Base-by-base conservation (phyloP, 35 echinoderm and acorn worm genomes). In the Lytechinus pictus region DNA sequence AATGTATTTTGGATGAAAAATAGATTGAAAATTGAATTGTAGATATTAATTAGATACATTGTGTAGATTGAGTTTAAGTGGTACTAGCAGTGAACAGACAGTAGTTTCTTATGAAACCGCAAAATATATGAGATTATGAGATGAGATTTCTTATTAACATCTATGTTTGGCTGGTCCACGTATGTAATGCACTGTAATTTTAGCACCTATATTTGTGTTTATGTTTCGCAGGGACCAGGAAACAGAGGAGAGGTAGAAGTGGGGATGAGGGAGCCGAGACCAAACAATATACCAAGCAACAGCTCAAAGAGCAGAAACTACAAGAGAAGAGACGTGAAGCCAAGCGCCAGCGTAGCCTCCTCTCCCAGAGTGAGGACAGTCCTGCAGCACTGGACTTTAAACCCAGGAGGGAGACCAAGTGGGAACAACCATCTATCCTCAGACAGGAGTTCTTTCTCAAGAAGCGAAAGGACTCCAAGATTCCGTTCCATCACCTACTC, bases 301-400 rank as follows among this genome's bases (percentile, higher is more conserved):
- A 93, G 55, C 92, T 93, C 53, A 93, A 93, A 54, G 92, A 93
- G 28, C 92, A 93, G 92, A 93, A 93, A 27, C 92, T 93, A 0
- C 92, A 55, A 12, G 92, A 93, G 92, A 93, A 93, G 54, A 13
- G 54, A 54, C 92, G 92, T 6, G 92, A 93, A 93, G 92, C 92
- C 53, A 93, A 93, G n/a, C 92, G 92, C 52, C 92, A 93, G 54
- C 92, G 92, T 9, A 55, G 13, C 52, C 92, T 93, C 92, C 92
- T 93, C 5, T 93, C 92, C 9, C 92, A 93, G 92, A 93, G 92
- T 27, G 92, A 93, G 0, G 92, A 54, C 27, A 27, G 92, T 24
- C 10, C 52, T 28, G 54, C 53, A 27, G 10, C 52, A 28, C 92
- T 55, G 1, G 53, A 28, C 9, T 28, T 54, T 27, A 57, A 28